A percentile compares a stretch with the other conserved stretches of the same genome.
These are phyloP conservation scores for Apotomis betuletana DNA, from an alignment of 2,888 invertebrate species.

Conservation along the genomic window DNA sequence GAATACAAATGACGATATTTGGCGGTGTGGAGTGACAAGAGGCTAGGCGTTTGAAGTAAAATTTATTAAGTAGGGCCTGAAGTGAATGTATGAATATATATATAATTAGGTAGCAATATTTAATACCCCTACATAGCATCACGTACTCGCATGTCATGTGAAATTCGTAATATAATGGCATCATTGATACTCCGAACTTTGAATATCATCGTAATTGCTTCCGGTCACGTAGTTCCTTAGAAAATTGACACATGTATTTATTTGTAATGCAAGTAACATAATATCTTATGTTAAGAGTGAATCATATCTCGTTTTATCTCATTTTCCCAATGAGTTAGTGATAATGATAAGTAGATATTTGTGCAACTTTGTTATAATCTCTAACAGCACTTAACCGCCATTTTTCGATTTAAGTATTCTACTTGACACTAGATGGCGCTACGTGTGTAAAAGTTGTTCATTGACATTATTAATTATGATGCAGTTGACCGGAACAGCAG, in stretches of 20 bases:
- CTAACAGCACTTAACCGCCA: neutral
- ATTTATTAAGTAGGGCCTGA: slow-evolving; percentile 52
- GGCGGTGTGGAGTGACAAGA: slow-evolving; percentile 68
- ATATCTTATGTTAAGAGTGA: neutral
- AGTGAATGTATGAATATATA: slow-evolving; percentile 25
- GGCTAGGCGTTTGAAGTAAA: slow-evolving; percentile 53
- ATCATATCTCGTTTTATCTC: neutral
- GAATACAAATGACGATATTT: slow-evolving; percentile 76
- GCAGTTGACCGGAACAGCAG: too few relatives aligned
- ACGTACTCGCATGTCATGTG: slow-evolving; percentile 70
- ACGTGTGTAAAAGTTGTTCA: neutral
- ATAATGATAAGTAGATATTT: neutral
- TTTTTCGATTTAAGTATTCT: slow-evolving; percentile 1
- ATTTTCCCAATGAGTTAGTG: neutral
- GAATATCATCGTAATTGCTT: slow-evolving; percentile 71
- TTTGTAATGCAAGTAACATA: neutral
- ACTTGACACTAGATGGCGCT: slow-evolving; percentile 34
- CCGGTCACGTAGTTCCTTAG: slow-evolving; percentile 71
- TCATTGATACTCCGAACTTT: slow-evolving; percentile 66
- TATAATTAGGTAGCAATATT: slow-evolving; percentile 6
- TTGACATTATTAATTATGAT: too few relatives aligned
- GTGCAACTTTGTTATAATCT: neutral
- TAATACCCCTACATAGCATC: slow-evolving; percentile 55
- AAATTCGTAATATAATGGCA: slow-evolving; percentile 65
- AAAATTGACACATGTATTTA: slow-evolving; percentile 49